phyloP scores from a whole-genome alignment of 1,140 invertebrate species.

The Aphidius gifuensis region DNA sequence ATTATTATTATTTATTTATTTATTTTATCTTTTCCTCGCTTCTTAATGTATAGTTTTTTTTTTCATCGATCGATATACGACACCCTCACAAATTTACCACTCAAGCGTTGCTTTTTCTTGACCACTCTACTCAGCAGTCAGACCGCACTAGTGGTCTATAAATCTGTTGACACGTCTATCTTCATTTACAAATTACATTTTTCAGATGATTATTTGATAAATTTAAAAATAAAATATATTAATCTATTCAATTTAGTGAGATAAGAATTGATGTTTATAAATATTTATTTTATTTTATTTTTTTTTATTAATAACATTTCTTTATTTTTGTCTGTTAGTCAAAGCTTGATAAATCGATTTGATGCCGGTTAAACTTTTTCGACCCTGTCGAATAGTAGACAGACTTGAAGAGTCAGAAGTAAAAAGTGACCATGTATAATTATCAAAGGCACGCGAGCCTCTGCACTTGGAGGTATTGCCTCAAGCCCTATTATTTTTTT shows the following conservation, averaged over 20 bases:
- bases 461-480: slow-evolving; percentile 23
- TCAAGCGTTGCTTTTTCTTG: slow-evolving; percentile 9
- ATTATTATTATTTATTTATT: slow-evolving; percentile 3
- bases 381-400: slow-evolving; percentile 50
- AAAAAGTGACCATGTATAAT: slow-evolving; percentile 44
- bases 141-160: slow-evolving; percentile 30
- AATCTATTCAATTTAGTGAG: not conserved
- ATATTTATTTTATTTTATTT: not conserved
- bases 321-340: slow-evolving; percentile 18
- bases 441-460: slow-evolving; percentile 51
- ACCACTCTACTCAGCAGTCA: slow-evolving; percentile 20
- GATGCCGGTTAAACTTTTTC: slow-evolving; percentile 47
- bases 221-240: slow-evolving; percentile 4
- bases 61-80: slow-evolving; percentile 1
- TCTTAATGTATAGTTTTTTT: not conserved
- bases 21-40: not conserved
- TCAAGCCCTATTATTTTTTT: slow-evolving; percentile 28
- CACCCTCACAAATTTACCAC: not conserved
- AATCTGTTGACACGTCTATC: slow-evolving; percentile 44
- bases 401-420: slow-evolving; percentile 31
- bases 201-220: not conserved
- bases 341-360: slow-evolving; percentile 48
- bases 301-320: no score
- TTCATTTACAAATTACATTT: slow-evolving; percentile 19
- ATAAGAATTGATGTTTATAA: slow-evolving; percentile 20